Percentiles rank a stretch among this genome's conserved stretches.
Evolutionary conservation across 2,113 vertebrate genomes (phyloP).

Genomic region (Hiodon alosoides): DNA sequence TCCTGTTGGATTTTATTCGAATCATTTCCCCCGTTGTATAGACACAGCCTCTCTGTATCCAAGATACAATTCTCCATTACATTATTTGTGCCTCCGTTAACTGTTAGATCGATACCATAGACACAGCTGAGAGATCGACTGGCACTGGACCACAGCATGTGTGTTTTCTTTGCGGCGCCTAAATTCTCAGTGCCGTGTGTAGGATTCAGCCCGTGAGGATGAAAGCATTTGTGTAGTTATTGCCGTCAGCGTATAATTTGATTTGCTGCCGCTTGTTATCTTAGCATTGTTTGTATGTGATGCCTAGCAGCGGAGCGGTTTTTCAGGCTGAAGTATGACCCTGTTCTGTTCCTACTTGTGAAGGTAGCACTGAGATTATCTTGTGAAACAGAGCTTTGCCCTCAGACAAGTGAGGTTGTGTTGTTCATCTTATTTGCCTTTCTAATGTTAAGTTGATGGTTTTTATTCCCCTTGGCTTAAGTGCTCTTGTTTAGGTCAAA

Average conservation of each 20-base stretch:
- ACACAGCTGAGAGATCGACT: slow-evolving; percentile 25
- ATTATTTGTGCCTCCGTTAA: slow-evolving; percentile 45
- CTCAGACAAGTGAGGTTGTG: no score
- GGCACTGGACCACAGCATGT: slow-evolving; percentile 28
- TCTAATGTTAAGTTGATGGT: no score
- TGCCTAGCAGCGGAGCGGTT: background rate
- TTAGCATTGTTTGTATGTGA: background rate
- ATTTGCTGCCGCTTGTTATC: background rate
- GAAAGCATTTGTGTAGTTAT: slow-evolving; percentile 27
- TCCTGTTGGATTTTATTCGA: slow-evolving; percentile 22
- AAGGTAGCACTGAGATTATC: background rate
- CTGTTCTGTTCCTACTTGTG: background rate
- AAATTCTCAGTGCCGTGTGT: slow-evolving; percentile 41
- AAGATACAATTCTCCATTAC: slow-evolving; percentile 19
- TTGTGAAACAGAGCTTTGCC: no score
- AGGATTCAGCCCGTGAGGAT: slow-evolving; percentile 30
- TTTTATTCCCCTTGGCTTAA: no score
- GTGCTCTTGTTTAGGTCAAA: no score
- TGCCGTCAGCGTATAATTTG: slow-evolving; percentile 22
- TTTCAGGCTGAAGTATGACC: background rate
- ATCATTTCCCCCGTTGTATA: slow-evolving; percentile 5
- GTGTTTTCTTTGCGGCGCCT: slow-evolving; percentile 23
- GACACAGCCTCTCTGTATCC: slow-evolving; percentile 28
- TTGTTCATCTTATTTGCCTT: no score
- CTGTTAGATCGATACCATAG: slow-evolving; percentile 24